Conservation (phyloP, 1,140 invertebrate species). For the Diachasma alloeum region DNA sequence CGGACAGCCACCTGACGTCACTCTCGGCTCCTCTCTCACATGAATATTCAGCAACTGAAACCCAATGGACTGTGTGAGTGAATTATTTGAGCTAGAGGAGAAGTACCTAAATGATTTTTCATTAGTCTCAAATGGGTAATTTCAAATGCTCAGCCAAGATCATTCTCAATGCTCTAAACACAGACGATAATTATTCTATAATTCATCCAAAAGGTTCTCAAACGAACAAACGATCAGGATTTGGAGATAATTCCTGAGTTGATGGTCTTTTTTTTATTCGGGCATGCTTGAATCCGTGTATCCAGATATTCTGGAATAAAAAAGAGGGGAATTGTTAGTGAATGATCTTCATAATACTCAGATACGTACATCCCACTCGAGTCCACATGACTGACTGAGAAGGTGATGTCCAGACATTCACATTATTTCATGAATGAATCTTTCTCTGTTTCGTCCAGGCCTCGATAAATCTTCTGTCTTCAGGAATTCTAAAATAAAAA, state of each 20-base stretch:
- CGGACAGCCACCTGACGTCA: neutral
- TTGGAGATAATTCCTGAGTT: no score
- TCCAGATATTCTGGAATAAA: no score
- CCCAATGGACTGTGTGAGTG: neutral
- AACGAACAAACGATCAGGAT: no score
- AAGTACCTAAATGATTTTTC: neutral
- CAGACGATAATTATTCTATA: neutral
- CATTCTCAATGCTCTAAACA: neutral
- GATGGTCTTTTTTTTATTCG: no score
- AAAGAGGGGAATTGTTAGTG: no score
- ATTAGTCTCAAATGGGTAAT: neutral
- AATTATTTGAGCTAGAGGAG: neutral
- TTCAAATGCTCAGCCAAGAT: neutral
- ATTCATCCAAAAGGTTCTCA: neutral
- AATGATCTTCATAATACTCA: no score
- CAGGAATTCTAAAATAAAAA: neutral
- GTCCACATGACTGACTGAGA: no score
- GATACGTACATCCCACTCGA: no score
- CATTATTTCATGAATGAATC: no score
- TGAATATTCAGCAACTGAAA: slow-evolving; percentile 1
- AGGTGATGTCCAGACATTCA: no score
- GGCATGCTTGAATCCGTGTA: no score
- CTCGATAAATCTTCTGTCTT: neutral
- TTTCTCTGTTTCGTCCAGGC: no score
- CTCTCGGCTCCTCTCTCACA: neutral